A percentile compares a stretch with the other conserved stretches of the same genome.
These are phyloP conservation scores for Platysteira castanea DNA, from an alignment of 2,113 vertebrate genomes.

Conservation along the genomic window DNA sequence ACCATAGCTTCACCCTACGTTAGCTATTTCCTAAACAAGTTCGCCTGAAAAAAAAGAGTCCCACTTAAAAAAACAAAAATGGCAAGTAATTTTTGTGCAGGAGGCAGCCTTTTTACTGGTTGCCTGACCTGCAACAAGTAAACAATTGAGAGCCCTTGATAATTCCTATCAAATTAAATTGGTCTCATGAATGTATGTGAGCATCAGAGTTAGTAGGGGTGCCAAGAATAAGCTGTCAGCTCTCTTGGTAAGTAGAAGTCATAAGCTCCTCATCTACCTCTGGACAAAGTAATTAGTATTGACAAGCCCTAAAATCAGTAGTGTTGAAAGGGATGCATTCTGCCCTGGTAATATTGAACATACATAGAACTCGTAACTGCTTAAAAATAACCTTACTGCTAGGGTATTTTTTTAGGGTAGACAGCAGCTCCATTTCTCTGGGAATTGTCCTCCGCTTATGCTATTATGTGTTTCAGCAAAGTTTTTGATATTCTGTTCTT, in stretches of 20 bases:
- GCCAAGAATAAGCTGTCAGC: not conserved
- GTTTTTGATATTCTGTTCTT: not conserved
- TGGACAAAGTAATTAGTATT: not conserved
- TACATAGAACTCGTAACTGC: not conserved
- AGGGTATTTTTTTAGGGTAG: not conserved
- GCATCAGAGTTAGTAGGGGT: not conserved
- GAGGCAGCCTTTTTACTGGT: not conserved
- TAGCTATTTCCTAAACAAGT: not conserved
- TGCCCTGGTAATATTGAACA: not conserved
- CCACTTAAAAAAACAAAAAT: not conserved
- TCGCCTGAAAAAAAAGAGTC: not conserved
- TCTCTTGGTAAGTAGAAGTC: not conserved
- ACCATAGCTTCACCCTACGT: not conserved
- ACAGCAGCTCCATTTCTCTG: not conserved
- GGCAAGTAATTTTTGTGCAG: not conserved
- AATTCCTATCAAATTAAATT: not conserved
- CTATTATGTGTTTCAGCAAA: not conserved
- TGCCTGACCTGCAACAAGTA: not conserved
- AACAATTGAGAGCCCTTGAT: not conserved
- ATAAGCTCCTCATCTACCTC: not conserved
- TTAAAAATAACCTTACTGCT: not conserved
- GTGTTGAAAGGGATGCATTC: not conserved
- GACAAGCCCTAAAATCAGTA: not conserved
- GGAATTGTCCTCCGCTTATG: not conserved
- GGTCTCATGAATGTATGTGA: not conserved